Percentiles rank a stretch among this genome's conserved stretches.
These are phyloP conservation scores for Eulemur albifrons DNA, from an alignment of 2,797 vertebrate species.

Conservation along the genomic window DNA sequence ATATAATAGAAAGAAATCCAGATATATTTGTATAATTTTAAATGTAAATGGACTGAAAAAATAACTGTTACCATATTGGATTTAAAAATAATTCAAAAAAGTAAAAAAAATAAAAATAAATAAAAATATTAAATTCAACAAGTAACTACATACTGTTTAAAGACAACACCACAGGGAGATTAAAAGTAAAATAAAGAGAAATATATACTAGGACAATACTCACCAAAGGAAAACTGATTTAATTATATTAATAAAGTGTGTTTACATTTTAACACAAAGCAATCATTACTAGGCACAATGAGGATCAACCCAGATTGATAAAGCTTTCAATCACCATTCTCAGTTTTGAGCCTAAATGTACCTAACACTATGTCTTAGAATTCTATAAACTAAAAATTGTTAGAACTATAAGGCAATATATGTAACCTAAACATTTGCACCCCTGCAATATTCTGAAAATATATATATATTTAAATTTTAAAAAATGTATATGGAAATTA, in stretches of 20 bases:
- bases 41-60: not conserved
- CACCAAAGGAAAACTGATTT: not conserved
- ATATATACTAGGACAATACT: not conserved
- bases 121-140: not conserved
- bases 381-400: not conserved
- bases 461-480: too few relatives aligned
- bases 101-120: not conserved
- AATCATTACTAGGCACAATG: not conserved
- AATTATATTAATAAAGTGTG: not conserved
- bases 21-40: not conserved
- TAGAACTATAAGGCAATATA: not conserved
- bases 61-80: not conserved
- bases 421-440: too few relatives aligned
- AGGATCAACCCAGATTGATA: not conserved
- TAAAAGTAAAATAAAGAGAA: not conserved
- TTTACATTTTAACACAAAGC: not conserved
- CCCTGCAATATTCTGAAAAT: too few relatives aligned
- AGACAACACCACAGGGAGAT: not conserved
- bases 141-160: not conserved
- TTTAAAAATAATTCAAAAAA: not conserved
- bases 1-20: not conserved
- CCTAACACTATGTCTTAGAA: not conserved
- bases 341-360: not conserved
- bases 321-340: not conserved
- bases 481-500: too few relatives aligned